A percentile compares a stretch with the other conserved stretches of the same genome.
These are phyloP conservation scores for Glaucomys volans DNA, from an alignment of 2,113 vertebrate genomes.

Conservation along the genomic window DNA sequence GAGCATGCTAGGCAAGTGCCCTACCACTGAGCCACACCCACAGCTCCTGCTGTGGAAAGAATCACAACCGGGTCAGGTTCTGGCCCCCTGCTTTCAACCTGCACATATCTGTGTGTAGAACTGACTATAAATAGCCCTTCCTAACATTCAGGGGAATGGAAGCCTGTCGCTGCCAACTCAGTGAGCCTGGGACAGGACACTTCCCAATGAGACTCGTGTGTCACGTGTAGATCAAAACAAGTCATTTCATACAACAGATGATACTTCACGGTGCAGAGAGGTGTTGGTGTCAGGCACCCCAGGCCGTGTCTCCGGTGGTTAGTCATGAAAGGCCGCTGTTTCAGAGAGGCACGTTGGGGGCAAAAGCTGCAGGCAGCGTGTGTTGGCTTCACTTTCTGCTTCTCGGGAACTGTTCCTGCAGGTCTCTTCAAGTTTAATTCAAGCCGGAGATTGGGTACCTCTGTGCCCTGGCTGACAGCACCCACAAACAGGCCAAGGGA, in stretches of 20 bases:
- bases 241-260: constrained; percentile 45
- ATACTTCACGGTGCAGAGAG: constrained; percentile 50
- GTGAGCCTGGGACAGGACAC: constrained; percentile 36
- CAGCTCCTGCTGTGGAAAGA: constrained; percentile 17
- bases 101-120: constrained; percentile 54
- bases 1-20: no score
- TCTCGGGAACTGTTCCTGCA: neutral
- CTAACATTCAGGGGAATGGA: constrained; percentile 26
- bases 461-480: neutral
- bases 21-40: no score
- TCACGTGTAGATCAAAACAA: neutral
- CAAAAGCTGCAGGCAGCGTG: neutral
- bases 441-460: neutral
- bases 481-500: neutral
- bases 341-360: neutral
- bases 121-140: constrained; percentile 53
- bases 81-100: constrained; percentile 67
- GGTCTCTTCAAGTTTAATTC: constrained; percentile 7
- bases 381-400: neutral
- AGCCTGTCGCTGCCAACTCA: neutral
- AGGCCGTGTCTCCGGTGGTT: neutral
- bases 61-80: constrained; percentile 18
- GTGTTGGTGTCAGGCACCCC: constrained; percentile 40
- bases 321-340: neutral
- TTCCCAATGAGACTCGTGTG: neutral